Base-by-base conservation (phyloP, 30 jellyfish, hydroid and myxozoan species). In the Sanderia malayensis region DNA sequence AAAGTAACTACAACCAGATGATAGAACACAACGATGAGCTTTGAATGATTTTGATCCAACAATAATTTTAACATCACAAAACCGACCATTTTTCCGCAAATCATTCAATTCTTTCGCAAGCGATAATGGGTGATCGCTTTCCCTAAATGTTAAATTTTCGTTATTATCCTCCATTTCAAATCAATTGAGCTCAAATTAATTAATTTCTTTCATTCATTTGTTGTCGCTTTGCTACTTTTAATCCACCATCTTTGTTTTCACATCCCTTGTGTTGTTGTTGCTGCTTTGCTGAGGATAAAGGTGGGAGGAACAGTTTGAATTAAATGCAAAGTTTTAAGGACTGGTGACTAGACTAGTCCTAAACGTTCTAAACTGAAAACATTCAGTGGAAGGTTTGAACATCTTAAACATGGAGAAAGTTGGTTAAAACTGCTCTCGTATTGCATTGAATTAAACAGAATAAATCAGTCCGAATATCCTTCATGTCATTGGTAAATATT, bases 11-110 rank as follows among this genome's bases (percentile, higher is more conserved):
- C 89, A 78, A 25, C 82, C 74, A n/a, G 89, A 65, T 18, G 89
- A 78, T 41, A 78, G 58, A 41, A 78, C 82, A 33, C 89, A 78
- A 0, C 89, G 81, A 34, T 78, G 89, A 3, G 89, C 89, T 13
- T 75, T 44, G 41, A 78, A 78, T 2, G 89, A 78, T 55, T 57
- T 78, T 13, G 68, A 58, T 41, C 82, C 89, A 24, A 78, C 82
- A 19, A 78, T 28, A 47, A 78, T 64, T 78, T 33, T 65, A 20
- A 78, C 89, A 66, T 78, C 89, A 25, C 89, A 78, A 57, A 78
- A 78, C 29, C 66, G 82, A 31, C 47, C 89, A 58, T 57, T 78
- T 67, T 52, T 78, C 2, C 89, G 89, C 61, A 78, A 59, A 25
- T 7, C 17, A 23, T 78, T 61, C 46, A 78, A 78, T 69, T 78